Evolutionary conservation across 2,888 invertebrate genomes (phyloP), one percentile per base, ranked within the genome.

Genomic region (Dascillus cervinus): DNA sequence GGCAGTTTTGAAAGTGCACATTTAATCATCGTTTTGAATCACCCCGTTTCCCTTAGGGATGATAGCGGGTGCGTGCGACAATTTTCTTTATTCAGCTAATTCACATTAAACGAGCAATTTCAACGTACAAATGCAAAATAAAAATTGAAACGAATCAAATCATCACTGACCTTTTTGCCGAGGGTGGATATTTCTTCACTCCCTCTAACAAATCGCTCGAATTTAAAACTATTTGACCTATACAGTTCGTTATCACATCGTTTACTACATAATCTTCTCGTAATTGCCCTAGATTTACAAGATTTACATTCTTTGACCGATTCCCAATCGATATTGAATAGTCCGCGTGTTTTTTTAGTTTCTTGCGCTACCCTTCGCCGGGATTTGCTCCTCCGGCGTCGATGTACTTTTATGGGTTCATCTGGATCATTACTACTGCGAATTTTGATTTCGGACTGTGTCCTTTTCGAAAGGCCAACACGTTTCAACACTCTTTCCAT

Each of bases 151-250:
- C n/a, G n/a, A n/a, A n/a, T n/a, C n/a, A n/a, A n/a, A n/a, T n/a
- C n/a, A n/a, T 17, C 8, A 17, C 17, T 17, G 17, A 83, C 84
- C 82, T 83, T 82, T 62, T 82, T 82, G 43, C 75, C 76, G 44
- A 72, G 58, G 21, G 62, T 62, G 12, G 62, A 61, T 27, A 55
- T 47, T 37, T 63, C 64, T 26, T 82, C 82, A 56, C 73, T 76
- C 49, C 77, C 77, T 48, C 85, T 70, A 52, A 84, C 79, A 58
- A 87, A 87, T 33, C 85, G 70, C 67, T 87, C 86, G 62, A 87
- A 87, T 69, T 86, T 86, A 71, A 87, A 87, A 66, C 87, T 87
- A 63, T 87, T 86, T 46, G 86, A 86, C 48, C 87, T 76, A 56
- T 87, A 87, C 35, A 87, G 73, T 66, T 87, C 85, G 72, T 87